Evolutionary conservation across 2,797 vertebrate species (phyloP).

Genomic region (Decapterus maruadsi): DNA sequence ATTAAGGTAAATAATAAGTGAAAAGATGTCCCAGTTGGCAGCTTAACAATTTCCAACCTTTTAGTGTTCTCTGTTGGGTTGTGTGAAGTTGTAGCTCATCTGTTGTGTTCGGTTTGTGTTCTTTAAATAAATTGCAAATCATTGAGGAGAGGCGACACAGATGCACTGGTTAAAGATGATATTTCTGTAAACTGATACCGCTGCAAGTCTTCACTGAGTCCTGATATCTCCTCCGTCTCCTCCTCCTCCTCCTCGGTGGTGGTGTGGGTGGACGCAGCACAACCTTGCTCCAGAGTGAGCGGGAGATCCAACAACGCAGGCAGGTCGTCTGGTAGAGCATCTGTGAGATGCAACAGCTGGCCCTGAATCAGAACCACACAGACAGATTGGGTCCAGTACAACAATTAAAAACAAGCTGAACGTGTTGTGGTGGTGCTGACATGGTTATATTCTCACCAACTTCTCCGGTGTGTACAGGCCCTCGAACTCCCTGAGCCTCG

Average conservation of each 20-base stretch:
- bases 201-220: constrained; percentile 66
- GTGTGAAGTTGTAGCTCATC: too few relatives aligned
- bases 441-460: too few relatives aligned
- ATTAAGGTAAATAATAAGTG: too few relatives aligned
- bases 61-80: too few relatives aligned
- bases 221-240: constrained; percentile 40
- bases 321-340: constrained; percentile 43
- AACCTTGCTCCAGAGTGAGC: constrained; percentile 47
- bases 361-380: constrained; percentile 55
- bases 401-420: background rate
- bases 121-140: too few relatives aligned
- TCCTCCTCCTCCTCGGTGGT: constrained; percentile 40
- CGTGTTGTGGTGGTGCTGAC: too few relatives aligned
- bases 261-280: constrained; percentile 42
- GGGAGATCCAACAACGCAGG: constrained; percentile 65
- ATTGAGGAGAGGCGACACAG: too few relatives aligned
- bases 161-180: background rate
- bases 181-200: constrained; percentile 59
- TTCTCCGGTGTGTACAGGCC: constrained; percentile 2
- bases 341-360: constrained; percentile 67
- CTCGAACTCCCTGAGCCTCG: constrained; percentile 46
- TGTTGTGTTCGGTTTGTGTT: too few relatives aligned
- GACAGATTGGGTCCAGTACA: background rate
- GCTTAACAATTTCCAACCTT: too few relatives aligned
- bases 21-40: too few relatives aligned